Conservation (phyloP, 2,888 invertebrate genomes). For the Syrphus vitripennis region DNA sequence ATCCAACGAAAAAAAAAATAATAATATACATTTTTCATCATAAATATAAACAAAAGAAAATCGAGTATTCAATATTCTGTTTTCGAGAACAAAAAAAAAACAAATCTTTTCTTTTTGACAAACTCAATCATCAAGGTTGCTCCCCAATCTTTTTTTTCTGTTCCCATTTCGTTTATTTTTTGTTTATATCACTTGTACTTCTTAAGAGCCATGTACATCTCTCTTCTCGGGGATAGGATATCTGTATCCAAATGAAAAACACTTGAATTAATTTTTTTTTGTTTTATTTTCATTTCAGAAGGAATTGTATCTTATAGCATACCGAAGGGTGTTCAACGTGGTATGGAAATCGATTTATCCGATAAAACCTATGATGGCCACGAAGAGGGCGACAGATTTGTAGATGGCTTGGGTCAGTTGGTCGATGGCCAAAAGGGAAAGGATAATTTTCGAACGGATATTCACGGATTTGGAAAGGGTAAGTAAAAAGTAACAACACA, state of each 20-base stretch:
- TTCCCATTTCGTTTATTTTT: neutral
- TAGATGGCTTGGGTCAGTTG: constrained; percentile 90
- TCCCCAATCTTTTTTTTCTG: neutral
- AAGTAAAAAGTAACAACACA: constrained; percentile 73
- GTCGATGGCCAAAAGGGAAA: constrained; percentile 89
- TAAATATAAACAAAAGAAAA: constrained; percentile 54
- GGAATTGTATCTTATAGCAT: constrained; percentile 90
- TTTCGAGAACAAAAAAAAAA: neutral
- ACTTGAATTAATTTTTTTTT: constrained; percentile 58
- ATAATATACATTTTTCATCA: constrained; percentile 41
- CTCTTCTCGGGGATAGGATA: constrained; percentile 14
- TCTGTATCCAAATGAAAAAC: constrained; percentile 22
- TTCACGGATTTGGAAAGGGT: constrained; percentile 87
- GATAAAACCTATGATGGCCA: constrained; percentile 91
- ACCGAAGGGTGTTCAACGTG: constrained; percentile 87
- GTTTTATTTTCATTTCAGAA: constrained; percentile 82
- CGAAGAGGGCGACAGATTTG: constrained; percentile 84
- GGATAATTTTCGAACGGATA: constrained; percentile 87
- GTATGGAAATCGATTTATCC: constrained; percentile 88
- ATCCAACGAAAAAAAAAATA: constrained; percentile 45
- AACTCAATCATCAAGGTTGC: constrained; percentile 53
- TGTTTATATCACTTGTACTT: neutral
- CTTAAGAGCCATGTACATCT: constrained; percentile 22
- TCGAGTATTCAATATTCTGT: constrained; percentile 28
- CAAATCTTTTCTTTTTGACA: constrained; percentile 51